Evolutionary conservation across 2,888 invertebrate genomes (phyloP), one percentile per base, ranked within the genome.

Genomic region (Platycheirus rosarum): DNA sequence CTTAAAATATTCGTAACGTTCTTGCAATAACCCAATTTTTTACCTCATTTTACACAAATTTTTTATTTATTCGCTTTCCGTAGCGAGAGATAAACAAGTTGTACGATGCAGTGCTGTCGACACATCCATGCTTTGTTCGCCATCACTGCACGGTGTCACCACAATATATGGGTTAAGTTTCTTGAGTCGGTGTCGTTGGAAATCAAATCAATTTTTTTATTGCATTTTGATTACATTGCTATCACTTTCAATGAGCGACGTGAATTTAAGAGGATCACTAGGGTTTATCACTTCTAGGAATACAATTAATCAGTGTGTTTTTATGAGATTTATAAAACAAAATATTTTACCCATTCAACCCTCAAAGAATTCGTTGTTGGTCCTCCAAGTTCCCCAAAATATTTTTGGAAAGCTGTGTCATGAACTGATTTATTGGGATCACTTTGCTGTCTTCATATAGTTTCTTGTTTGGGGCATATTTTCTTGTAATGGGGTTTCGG

Each of bases 281-380:
- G 63, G 23, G 18, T 75, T 76, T 9, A 76, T 29, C 71, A 74
- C 51, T 51, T 66, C 70, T 75, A 42, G 23, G 6, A 23, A 6
- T 4, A 23, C 2, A 14, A n/a, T n/a, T n/a, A n/a, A n/a, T 57
- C 2, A 51, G 29, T 23, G 23, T 2, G 23, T 6, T 23, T 4
- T 2, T 2, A 23, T 4, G 2, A 6, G 6, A 23, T 4, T n/a
- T n/a, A n/a, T 6, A 2, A 23, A 2, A 23, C 1, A 29, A 4
- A 1, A 37, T 20, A 20, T 7, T 9, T 20, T 77, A 92, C 97
- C 96, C 86, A 97, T 91, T 26, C 97, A 97, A 87, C 95, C 95
- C 0, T 93, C 93, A 76, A 94, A 92, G 87, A 94, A 97, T 87
- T 97, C 96, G 79, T 94, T 93, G 7, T 86, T 90, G n/a, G n/a